Evolutionary conservation across 1,140 invertebrate species (phyloP), one percentile per base, ranked within the genome.

Genomic region (Saxidomus purpurata): DNA sequence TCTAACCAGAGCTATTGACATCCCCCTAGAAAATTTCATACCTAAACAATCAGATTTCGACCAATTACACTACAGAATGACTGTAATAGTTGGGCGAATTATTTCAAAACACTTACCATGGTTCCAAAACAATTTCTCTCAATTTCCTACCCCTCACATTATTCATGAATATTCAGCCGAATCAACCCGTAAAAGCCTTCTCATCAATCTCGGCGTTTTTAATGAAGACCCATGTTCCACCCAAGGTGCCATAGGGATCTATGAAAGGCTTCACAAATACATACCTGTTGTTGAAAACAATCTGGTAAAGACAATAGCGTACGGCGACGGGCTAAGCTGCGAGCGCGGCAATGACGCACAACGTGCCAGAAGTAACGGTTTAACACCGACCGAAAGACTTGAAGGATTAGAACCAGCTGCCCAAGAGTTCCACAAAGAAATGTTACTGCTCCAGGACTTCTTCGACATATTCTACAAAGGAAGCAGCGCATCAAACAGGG

Each of bases 381-480:
- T 84, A 13, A 36, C 19, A 11, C 55, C 47, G 31, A 25, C 13
- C 15, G 89, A 87, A 59, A 52, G 90, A 61, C 19, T 91, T 9
- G 90, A 89, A 61, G 83, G 81, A 15, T 34, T 83, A 13, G 80
- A 84, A 34, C 86, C 85, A 34, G 47, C 69, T n/a, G 80, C 71
- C 22, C 90, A 90, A 55, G 81, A 87, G 47, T 91, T 89, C 67
- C 87, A 85, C 52, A 89, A 89, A 69, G 83, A 89, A 71, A 89
- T 91, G 74, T 17, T 91, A 19, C 61, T 89, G 0, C 28, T 87
- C 1, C 76, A 90, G 22, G 83, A 87, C 38, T 87, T 80, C 36
- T 90, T 25, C 47, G 82, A 91, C 36, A 31, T 15, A 6, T 89
- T 89, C 34, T 81, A 71, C 40, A 63, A 86, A 82, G 84, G 81